These are phyloP conservation scores for Meloidogyne chitwoodi DNA, from an alignment of 1,140 invertebrate species.

Conservation along the genomic window DNA sequence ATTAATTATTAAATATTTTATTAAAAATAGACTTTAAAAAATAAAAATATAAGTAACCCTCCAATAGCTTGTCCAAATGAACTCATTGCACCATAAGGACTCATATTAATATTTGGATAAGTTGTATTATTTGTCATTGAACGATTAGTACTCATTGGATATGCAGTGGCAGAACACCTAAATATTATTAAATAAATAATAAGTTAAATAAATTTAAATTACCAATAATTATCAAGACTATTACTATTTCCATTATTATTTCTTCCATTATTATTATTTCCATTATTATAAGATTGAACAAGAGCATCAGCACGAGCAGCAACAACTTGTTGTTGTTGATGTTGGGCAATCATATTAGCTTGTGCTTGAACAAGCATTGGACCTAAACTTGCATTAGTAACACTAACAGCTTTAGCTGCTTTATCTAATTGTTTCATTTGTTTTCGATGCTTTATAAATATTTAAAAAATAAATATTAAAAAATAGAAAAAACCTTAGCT, in stretches of 20 bases:
- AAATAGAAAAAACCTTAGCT: slow-evolving; percentile 25
- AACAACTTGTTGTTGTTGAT: slow-evolving; percentile 21
- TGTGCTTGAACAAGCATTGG: slow-evolving; percentile 15
- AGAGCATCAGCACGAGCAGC: slow-evolving; percentile 6
- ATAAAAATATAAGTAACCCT: too few relatives aligned
- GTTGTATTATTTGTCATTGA: slow-evolving; percentile 40
- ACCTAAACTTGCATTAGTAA: slow-evolving; percentile 5
- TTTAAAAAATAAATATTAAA: background rate
- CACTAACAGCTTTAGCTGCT: slow-evolving; percentile 16
- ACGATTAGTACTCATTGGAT: slow-evolving; percentile 39
- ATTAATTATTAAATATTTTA: background rate
- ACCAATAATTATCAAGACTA: slow-evolving; percentile 38
- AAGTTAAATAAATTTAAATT: background rate
- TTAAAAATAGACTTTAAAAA: too few relatives aligned
- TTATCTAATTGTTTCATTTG: slow-evolving; percentile 48
- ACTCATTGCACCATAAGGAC: slow-evolving; percentile 5
- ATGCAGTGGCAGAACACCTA: slow-evolving; percentile 30
- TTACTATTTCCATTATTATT: background rate
- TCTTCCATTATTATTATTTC: background rate
- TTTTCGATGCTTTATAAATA: slow-evolving; percentile 26
- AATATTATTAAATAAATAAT: background rate
- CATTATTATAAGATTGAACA: background rate
- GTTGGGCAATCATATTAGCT: slow-evolving; percentile 14
- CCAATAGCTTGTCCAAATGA: slow-evolving; percentile 33
- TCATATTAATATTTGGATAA: slow-evolving; percentile 31